phyloP scores from a whole-genome alignment of 2,888 invertebrate genomes.

The Prenolepis imparis region DNA sequence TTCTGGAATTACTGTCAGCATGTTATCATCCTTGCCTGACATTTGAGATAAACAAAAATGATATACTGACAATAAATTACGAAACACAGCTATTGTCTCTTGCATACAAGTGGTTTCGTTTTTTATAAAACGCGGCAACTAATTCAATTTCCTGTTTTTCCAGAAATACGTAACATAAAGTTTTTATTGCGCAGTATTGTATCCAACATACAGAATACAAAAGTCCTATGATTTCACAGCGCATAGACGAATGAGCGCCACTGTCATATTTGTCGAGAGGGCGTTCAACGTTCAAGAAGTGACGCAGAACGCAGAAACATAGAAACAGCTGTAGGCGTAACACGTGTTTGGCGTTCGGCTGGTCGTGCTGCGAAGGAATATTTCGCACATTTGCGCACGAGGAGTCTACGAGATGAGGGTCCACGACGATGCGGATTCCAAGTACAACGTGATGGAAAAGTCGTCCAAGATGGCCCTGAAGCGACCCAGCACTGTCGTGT shows the following conservation, averaged over 20 bases:
- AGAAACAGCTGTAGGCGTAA: constrained; percentile 63
- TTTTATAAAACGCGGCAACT: neutral
- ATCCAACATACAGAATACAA: neutral
- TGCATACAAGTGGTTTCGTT: neutral
- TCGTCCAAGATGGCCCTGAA: constrained; percentile 81
- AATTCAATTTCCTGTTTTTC: neutral
- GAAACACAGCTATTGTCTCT: neutral
- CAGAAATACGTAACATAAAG: neutral
- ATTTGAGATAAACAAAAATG: too few species aligned
- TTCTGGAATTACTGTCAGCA: neutral
- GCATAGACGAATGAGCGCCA: neutral
- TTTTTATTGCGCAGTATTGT: neutral
- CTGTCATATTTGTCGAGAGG: neutral
- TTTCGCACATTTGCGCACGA: neutral
- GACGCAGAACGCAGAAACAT: constrained; percentile 47
- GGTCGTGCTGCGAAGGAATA: neutral
- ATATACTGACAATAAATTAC: neutral
- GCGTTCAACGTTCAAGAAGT: neutral
- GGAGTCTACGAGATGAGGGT: constrained; percentile 80
- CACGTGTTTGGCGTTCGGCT: constrained; percentile 70
- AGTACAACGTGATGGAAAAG: constrained; percentile 80
- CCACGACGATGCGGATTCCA: constrained; percentile 84
- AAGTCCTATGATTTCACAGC: neutral
- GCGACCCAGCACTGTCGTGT: constrained; percentile 78
- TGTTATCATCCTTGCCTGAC: too few species aligned